Base-by-base conservation (phyloP, 2,113 vertebrate genomes). In the Gambusia holbrooki region DNA sequence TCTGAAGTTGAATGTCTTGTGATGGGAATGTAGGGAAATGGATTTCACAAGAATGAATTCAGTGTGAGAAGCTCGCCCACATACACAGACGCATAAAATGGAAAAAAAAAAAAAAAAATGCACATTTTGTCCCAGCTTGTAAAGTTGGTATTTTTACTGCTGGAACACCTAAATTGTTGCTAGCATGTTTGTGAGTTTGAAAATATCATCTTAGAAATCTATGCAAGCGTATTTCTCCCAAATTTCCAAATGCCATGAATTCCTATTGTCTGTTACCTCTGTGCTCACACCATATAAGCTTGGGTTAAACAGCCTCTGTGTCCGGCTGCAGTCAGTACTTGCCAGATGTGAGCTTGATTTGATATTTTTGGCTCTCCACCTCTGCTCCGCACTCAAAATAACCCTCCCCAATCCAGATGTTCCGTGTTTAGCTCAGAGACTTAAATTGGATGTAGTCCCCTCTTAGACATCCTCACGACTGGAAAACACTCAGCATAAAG, bases 401-500 rank as follows among this genome's bases (percentile, higher is more conserved):
- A 67, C 77, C 83, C 81, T 80, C 78, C 79, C 80, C 45, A 30
- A 87, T 88, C 84, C 90, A 92, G 91, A 90, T 92, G 91, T 91
- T 90, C 79, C 51, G 62, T 75, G 80, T 87, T 84, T 69, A 73
- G 74, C 83, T 80, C 83, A 48, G 73, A 76, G 45, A 37, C 71
- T 82, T 81, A 81, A 87, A 78, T 12, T 19, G 54, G 79, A 80
- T 73, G 60, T 65, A 71, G 81, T 84, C 84, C 87, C 78, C 86
- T 84, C 86, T 89, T 66, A 81, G 74, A 78, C 86, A 29, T 83
- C 77, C 66, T 37, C 65, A 40, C 66, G 22, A 68, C 45, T 83
- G 86, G 61, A 87, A 80, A 83, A 80, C 61, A 84, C 64, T 79
- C 63, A 73, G 61, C 15, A 80, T 25, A 33, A 68, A 29, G 64